Base-by-base conservation (phyloP, 2,888 invertebrate genomes). In the Scaptomyza parva region DNA sequence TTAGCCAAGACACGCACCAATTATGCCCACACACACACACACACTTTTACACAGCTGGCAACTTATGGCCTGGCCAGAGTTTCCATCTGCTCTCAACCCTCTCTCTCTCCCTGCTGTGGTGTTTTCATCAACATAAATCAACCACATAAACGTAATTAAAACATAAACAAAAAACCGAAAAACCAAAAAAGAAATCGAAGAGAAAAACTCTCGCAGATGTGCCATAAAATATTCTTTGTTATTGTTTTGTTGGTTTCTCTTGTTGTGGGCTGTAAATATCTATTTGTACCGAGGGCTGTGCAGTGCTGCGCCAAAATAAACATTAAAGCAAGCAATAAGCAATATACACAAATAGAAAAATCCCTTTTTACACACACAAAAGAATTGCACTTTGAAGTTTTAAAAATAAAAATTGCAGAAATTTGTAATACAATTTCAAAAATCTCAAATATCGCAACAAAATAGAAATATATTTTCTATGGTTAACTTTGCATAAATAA, bases 81-180 rank as follows among this genome's bases (percentile, higher is more conserved):
- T n/a, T n/a, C n/a, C n/a, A n/a, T n/a, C n/a, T n/a, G n/a, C n/a
- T n/a, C 24, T 8, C n/a, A 9, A 0, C 4, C 39, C 40, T 2
- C 8, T 22, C 14, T n/a, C 9, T 9, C n/a, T 26, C 2, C n/a
- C n/a, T 11, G 26, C n/a, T 24, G 39, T 39, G 35, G 20, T 22
- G 20, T 59, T 62, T 68, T 55, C 48, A 65, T 65, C 41, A 51
- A 65, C 70, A 88, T 86, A 86, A 83, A 88, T 86, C 84, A 83
- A 63, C 70, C 85, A 30, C 81, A 70, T 69, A 62, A 86, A 76
- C 78, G 79, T 84, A 84, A 88, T 86, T 88, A 84, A 86, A 86
- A 81, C 67, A 81, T 84, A 88, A 84, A 84, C 88, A 88, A 76
- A 87, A 43, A 37, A n/a, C n/a, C 7, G 26, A 45, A 63, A 53